Base-by-base conservation (phyloP, 1,140 invertebrate species). In the Ips nitidus region DNA sequence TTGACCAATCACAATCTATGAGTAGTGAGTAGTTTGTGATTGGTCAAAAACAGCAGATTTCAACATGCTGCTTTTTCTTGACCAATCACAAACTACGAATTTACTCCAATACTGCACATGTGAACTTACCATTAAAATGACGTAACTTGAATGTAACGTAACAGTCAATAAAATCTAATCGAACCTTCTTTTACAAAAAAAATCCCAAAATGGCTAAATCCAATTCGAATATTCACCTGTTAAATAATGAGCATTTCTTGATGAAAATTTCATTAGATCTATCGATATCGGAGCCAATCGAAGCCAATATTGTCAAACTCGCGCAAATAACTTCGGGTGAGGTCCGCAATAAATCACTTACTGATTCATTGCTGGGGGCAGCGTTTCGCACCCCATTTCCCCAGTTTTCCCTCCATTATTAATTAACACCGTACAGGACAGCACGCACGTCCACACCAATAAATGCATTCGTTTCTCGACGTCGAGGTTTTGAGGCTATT, bases 341-440 rank as follows among this genome's bases (percentile, higher is more conserved):
- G 62, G 50, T 64, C 43, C 37, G 53, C 62, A 61, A 63, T 71
- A 71, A 71, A 71, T 71, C 66, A 71, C 70, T 38, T 36, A 57
- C 61, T 71, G 70, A 71, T 71, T 71, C 70, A 71, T 71, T 56
- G 61, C 60, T 55, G 22, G 52, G 60, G 64, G 52, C 60, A 57
- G 58, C 41, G 65, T 43, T 58, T 68, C 53, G 60, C 64, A 66
- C 41, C 64, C 64, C 36, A 58, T 66, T 66, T 57, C 37, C 64
- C 53, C 64, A 43, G 40, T 53, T 71, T 56, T 63, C 58, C 60
- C 70, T 56, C 53, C 57, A 41, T 59, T 72, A 72, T 72, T 72
- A 72, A 72, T 72, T 72, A 72, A 72, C 57, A 64, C 61, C 37
- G 43, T 47, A 60, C 38, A 62, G 57, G 45, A 66, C 63, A 57